Evolutionary conservation across 2,888 invertebrate species (phyloP).

Genomic region (Hypena proboscidalis): DNA sequence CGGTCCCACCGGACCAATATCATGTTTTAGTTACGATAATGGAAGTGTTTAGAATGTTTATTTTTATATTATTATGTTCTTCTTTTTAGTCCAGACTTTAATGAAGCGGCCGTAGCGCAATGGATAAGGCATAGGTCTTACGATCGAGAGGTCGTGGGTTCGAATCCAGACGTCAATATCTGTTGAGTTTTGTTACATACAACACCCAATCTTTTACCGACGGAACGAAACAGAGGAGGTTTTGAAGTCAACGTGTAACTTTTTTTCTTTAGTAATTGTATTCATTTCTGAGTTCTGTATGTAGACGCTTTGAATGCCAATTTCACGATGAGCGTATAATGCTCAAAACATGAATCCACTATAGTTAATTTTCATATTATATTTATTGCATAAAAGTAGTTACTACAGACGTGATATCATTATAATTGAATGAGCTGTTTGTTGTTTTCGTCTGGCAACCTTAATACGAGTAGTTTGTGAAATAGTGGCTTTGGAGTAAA

Average conservation of each 20-base stretch:
- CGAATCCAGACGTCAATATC: too few species aligned
- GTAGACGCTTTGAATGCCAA: conserved; percentile 33
- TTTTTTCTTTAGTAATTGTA: conserved; percentile 26
- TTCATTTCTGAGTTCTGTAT: conserved; percentile 47
- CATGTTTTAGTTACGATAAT: too few species aligned
- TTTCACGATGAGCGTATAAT: conserved; percentile 30
- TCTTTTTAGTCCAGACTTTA: too few species aligned
- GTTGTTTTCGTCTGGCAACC: conserved; percentile 2
- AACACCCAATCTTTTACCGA: too few species aligned
- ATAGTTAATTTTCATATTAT: conserved; percentile 13
- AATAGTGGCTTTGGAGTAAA: not conserved
- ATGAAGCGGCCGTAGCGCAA: too few species aligned
- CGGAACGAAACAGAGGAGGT: too few species aligned
- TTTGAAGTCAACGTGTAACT: not conserved
- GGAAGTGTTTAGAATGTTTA: too few species aligned
- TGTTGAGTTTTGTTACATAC: too few species aligned
- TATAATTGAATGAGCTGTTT: conserved; percentile 5
- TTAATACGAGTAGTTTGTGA: conserved; percentile 1
- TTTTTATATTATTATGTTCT: too few species aligned
- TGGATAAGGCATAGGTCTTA: too few species aligned
- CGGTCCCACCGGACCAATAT: too few species aligned
- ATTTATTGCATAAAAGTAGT: conserved; percentile 8
- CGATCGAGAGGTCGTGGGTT: too few species aligned
- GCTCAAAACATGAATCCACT: conserved; percentile 27
- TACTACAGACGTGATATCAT: conserved; percentile 3